These are phyloP conservation scores for Orthonevra nobilis DNA, from an alignment of 2,888 invertebrate genomes.

Conservation along the genomic window DNA sequence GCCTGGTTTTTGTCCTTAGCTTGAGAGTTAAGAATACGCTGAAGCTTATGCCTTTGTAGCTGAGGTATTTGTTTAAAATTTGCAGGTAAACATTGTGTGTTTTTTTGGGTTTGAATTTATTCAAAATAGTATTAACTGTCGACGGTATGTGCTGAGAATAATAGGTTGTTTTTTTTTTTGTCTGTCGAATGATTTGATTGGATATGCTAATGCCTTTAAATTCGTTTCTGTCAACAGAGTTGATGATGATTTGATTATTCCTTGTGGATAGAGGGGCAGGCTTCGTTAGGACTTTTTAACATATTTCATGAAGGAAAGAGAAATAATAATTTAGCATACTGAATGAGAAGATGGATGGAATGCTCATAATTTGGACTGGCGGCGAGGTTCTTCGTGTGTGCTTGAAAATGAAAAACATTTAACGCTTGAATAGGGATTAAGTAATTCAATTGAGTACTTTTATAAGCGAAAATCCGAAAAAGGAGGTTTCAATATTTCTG, in stretches of 20 bases:
- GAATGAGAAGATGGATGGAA: too few species aligned
- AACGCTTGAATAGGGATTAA: too few species aligned
- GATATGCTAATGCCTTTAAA: slow-evolving; percentile 35
- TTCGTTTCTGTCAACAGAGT: slow-evolving; percentile 39
- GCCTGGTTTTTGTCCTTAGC: not conserved
- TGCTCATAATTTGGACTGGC: too few species aligned
- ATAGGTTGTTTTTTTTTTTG: slow-evolving; percentile 4
- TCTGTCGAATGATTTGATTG: slow-evolving; percentile 31
- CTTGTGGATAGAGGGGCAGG: not conserved
- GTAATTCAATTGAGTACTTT: too few species aligned
- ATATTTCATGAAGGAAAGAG: slow-evolving; percentile 9
- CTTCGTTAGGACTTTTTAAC: slow-evolving; percentile 30
- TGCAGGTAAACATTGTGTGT: slow-evolving; percentile 3
- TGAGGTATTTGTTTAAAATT: slow-evolving; percentile 8
- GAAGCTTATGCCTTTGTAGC: not conserved
- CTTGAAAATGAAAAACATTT: too few species aligned
- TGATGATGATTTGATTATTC: slow-evolving; percentile 11
- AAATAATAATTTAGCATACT: slow-evolving; percentile 14
- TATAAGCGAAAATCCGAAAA: too few species aligned
- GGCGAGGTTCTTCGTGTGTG: too few species aligned
- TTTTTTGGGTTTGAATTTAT: slow-evolving; percentile 22
- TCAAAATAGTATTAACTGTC: slow-evolving; percentile 38
- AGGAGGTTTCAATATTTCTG: too few species aligned
- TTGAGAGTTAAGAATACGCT: too few species aligned
- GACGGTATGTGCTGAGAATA: not conserved